phyloP scores from a whole-genome alignment of 2,113 vertebrate genomes.

The Hemiscyllium ocellatum region DNA sequence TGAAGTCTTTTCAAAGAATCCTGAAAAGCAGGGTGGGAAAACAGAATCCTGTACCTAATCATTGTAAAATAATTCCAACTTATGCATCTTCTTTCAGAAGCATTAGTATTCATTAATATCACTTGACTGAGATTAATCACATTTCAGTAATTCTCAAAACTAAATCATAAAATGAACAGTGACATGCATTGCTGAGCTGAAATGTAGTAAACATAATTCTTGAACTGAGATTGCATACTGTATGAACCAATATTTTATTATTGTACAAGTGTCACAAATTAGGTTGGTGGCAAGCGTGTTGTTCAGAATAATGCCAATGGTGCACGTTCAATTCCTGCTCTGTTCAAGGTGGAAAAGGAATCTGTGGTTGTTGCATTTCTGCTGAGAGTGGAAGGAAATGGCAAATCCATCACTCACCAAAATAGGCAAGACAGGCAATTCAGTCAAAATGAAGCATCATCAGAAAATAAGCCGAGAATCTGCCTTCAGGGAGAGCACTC shows the following conservation, averaged over 20 bases:
- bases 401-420: too few species aligned
- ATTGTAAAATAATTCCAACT: neutral
- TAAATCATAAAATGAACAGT: neutral
- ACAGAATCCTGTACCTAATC: neutral
- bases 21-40: neutral
- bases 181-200: neutral
- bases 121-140: neutral
- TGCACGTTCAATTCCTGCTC: too few species aligned
- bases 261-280: too few species aligned
- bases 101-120: slow-evolving; percentile 14
- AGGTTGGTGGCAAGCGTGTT: too few species aligned
- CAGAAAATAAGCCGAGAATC: too few species aligned
- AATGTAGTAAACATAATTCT: neutral
- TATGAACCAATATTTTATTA: neutral
- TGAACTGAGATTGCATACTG: neutral
- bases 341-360: too few species aligned
- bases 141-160: neutral
- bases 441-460: too few species aligned
- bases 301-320: too few species aligned
- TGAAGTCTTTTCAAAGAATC: neutral
- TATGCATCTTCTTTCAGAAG: neutral
- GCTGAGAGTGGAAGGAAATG: too few species aligned
- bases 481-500: too few species aligned
- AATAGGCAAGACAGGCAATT: too few species aligned
- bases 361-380: too few species aligned